Evolutionary conservation across 2,888 invertebrate genomes (phyloP).

Genomic region (Eristalis intricaria): DNA sequence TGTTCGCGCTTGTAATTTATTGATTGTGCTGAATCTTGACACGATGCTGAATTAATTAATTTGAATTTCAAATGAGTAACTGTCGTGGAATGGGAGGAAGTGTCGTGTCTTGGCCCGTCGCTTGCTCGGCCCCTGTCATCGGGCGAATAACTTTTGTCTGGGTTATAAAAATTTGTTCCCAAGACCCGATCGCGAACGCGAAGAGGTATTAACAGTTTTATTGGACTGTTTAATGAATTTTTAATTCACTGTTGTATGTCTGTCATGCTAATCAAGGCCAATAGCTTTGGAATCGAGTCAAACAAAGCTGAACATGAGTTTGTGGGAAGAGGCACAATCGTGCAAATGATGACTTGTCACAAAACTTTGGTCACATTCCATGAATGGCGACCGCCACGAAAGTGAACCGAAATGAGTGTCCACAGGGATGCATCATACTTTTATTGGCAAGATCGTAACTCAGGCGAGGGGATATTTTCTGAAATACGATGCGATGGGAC

Average conservation of each 20-base stretch:
- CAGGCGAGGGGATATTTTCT: too few relatives aligned
- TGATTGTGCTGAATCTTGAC: constrained; percentile 67
- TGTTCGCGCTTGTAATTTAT: constrained; percentile 70
- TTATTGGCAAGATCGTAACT: too few relatives aligned
- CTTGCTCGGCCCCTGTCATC: background rate
- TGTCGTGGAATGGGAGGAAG: constrained; percentile 38
- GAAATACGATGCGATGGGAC: too few relatives aligned
- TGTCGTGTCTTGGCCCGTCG: constrained; percentile 7
- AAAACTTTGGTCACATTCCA: background rate
- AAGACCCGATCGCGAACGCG: constrained; percentile 1
- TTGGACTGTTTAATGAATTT: constrained; percentile 50
- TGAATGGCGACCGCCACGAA: too few relatives aligned
- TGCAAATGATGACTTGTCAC: background rate
- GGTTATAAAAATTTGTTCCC: constrained; percentile 29
- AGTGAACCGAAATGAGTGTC: too few relatives aligned
- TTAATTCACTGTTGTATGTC: constrained; percentile 19
- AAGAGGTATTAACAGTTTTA: constrained; percentile 49
- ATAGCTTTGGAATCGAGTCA: background rate
- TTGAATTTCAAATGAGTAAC: constrained; percentile 64
- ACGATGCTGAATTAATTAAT: constrained; percentile 66
- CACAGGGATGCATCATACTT: too few relatives aligned
- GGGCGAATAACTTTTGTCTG: background rate
- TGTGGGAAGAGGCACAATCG: background rate
- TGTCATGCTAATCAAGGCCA: constrained; percentile 30
- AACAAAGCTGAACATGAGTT: background rate